Evolutionary conservation across 2,888 invertebrate species (phyloP), one percentile per base, ranked within the genome.

Genomic region (Yponomeuta cagnagella): DNA sequence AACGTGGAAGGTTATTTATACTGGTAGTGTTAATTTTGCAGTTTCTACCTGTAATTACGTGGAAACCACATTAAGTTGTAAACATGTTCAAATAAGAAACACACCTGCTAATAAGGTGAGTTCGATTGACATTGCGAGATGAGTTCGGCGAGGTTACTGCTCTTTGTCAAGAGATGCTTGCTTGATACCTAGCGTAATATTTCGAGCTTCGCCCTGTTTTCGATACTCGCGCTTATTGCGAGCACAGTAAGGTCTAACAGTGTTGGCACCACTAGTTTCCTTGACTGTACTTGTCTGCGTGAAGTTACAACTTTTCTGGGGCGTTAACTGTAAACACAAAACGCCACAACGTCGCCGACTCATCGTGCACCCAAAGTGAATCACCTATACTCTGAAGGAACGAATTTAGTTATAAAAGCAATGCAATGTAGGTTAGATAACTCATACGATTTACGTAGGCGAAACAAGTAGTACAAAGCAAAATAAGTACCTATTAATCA

Each of bases 301-400:
- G 43, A 43, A 43, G 43, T 8, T 81, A 77, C 76, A 12, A 52
- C 52, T 52, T 2, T 2, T 52, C 5, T 15, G 15, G 52, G 10
- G 15, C 80, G 75, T 71, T 85, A 84, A 82, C 83, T 81, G 82
- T 82, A 82, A 75, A 80, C 74, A 73, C 43, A n/a, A 12, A 2
- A 48, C 48, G 30, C 68, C 48, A 52, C 52, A 52, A 52, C 15
- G 52, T 31, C 68, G 68, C 23, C 68, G 52, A 68, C 48, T 68
- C 68, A 68, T 67, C 15, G 37, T 33, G 33, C n/a, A 12, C 43
- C 10, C n/a, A n/a, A 9, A 12, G 48, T 68, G 68, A 68, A 9
- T 68, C 68, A 68, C 31, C 15, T 9, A 10, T 3, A 48, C 48
- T 68, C 43, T 43, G 8, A 67, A 67, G 67, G 48, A 68, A 68